Conservation (phyloP, 2,888 invertebrate genomes). For the Chromoteleia sp. region DNA sequence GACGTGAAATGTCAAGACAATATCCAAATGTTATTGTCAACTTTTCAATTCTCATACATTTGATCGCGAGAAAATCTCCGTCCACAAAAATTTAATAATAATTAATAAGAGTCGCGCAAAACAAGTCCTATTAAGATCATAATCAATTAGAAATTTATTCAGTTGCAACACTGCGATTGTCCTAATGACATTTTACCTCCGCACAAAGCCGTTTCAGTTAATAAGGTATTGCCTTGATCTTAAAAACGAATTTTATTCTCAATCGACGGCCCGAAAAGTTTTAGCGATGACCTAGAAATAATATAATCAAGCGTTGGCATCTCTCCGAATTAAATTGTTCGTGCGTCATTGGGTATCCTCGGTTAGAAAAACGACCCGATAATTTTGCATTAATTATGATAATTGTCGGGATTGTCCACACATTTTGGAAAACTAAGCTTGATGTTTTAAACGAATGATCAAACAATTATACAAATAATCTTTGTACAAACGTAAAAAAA, state of each 20-base stretch:
- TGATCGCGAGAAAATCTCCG: too few relatives aligned
- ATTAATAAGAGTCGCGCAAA: too few relatives aligned
- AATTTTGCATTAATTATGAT: slow-evolving; percentile 13
- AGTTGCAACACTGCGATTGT: slow-evolving; percentile 51
- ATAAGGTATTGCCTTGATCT: slow-evolving; percentile 42
- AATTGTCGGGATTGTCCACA: background rate
- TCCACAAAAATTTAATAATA: too few relatives aligned
- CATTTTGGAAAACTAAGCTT: too few relatives aligned
- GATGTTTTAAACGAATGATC: too few relatives aligned
- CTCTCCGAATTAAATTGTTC: slow-evolving; percentile 17
- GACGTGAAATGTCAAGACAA: too few relatives aligned
- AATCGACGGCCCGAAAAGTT: slow-evolving; percentile 3
- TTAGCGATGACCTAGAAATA: slow-evolving; percentile 37
- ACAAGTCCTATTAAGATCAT: background rate
- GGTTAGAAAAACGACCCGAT: background rate
- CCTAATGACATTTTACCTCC: slow-evolving; percentile 52
- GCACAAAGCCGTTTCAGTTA: slow-evolving; percentile 18
- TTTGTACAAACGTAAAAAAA: too few relatives aligned
- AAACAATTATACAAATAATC: too few relatives aligned
- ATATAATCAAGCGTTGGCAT: slow-evolving; percentile 5
- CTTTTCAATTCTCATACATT: too few relatives aligned
- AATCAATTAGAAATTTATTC: slow-evolving; percentile 54
- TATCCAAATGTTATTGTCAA: too few relatives aligned
- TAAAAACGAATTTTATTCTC: slow-evolving; percentile 34
- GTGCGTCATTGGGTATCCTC: slow-evolving; percentile 21